These are phyloP conservation scores for Catagonus wagneri DNA, from an alignment of 2,113 vertebrate species.

Conservation along the genomic window DNA sequence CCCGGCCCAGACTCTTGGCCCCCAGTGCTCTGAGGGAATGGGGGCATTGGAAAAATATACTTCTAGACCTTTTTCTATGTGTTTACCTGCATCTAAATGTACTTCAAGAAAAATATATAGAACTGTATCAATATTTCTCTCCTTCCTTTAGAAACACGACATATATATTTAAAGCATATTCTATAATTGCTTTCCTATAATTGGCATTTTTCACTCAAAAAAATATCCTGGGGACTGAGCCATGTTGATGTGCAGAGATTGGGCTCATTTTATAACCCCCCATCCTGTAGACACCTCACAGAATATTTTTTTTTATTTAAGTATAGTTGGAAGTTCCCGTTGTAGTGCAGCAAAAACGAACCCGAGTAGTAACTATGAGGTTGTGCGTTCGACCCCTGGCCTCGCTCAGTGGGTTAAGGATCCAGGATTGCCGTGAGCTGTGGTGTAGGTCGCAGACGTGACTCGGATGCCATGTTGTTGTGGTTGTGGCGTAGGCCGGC, in stretches of 20 bases:
- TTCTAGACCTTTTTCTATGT: not conserved
- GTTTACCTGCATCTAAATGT: not conserved
- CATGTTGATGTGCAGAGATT: not conserved
- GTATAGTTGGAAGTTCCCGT: no score
- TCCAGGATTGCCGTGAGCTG: no score
- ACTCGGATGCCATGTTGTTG: no score
- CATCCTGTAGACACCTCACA: not conserved
- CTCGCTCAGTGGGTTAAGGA: no score
- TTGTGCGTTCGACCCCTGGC: no score
- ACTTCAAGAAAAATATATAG: not conserved
- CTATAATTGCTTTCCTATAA: slow-evolving; percentile 31
- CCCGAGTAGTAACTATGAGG: no score
- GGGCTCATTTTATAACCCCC: not conserved
- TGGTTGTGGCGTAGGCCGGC: no score
- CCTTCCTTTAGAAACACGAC: not conserved
- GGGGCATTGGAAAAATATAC: not conserved
- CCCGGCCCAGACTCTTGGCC: not conserved
- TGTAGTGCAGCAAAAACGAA: no score
- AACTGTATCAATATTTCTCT: not conserved
- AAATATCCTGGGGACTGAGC: not conserved
- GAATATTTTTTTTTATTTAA: no score
- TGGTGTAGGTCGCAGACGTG: no score
- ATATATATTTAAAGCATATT: not conserved
- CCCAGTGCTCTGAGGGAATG: not conserved
- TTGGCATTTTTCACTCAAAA: slow-evolving; percentile 45